These are phyloP conservation scores for Yponomeuta cagnagella DNA, from an alignment of 2,888 invertebrate species.

Conservation along the genomic window DNA sequence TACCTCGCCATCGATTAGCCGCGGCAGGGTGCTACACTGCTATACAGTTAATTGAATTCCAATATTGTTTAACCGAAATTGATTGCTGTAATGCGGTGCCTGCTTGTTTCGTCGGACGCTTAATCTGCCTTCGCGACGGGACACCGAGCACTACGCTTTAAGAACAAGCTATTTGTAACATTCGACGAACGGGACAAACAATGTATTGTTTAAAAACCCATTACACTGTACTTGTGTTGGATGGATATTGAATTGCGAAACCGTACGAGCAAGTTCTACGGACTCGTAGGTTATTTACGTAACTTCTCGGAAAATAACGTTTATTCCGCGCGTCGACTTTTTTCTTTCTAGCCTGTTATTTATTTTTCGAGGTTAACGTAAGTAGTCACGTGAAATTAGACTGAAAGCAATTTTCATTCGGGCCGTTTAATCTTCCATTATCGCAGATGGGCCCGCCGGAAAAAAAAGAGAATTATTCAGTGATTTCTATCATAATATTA, in stretches of 20 bases:
- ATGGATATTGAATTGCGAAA: slow-evolving; percentile 1
- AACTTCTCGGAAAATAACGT: not conserved
- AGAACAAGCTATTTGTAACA: slow-evolving; percentile 7
- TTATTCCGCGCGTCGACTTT: not conserved
- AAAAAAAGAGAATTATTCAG: not conserved
- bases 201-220: slow-evolving; percentile 11
- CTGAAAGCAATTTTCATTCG: not conserved
- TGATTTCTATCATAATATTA: not conserved
- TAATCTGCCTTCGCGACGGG: slow-evolving; percentile 31
- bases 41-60: slow-evolving; percentile 72
- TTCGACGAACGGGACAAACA: slow-evolving; percentile 15
- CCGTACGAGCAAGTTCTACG: not conserved
- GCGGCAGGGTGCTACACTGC: slow-evolving; percentile 40
- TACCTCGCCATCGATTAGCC: slow-evolving; percentile 32
- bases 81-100: slow-evolving; percentile 42
- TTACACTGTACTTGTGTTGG: not conserved
- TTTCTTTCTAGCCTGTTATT: not conserved
- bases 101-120: not conserved
- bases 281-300: not conserved
- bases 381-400: slow-evolving; percentile 1
- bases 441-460: not conserved
- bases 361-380: not conserved
- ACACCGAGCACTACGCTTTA: slow-evolving; percentile 22
- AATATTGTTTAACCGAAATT: slow-evolving; percentile 75
- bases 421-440: not conserved